Conservation (phyloP, 2,113 vertebrate genomes). For the Andinoacara biseriatus region DNA sequence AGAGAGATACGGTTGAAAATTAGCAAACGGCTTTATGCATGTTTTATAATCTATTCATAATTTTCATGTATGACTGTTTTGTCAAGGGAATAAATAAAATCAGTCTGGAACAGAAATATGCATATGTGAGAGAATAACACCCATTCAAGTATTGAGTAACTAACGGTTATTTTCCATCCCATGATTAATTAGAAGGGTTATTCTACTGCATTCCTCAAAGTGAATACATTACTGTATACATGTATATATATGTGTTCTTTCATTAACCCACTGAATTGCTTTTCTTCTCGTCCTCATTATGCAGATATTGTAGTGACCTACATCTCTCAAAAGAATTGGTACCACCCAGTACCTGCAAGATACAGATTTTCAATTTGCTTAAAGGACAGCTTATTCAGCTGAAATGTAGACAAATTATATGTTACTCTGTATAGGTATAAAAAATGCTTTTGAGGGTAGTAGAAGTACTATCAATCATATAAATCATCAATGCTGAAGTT, state of each 20-base stretch:
- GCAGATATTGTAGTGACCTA: slow-evolving; percentile 7
- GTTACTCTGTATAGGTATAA: not conserved
- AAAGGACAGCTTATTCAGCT: not conserved
- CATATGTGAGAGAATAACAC: slow-evolving; percentile 16
- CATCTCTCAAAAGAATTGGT: not conserved
- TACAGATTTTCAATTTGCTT: not conserved
- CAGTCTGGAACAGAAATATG: slow-evolving; percentile 2
- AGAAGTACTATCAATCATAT: not conserved
- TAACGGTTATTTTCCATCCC: slow-evolving; percentile 31
- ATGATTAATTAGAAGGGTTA: slow-evolving; percentile 56
- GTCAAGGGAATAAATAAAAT: slow-evolving; percentile 37
- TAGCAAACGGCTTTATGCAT: slow-evolving; percentile 71
- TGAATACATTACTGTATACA: slow-evolving; percentile 32
- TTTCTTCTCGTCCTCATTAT: not conserved
- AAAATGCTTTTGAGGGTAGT: not conserved
- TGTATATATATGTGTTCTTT: not conserved
- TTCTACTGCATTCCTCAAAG: slow-evolving; percentile 40
- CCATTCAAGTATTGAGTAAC: slow-evolving; percentile 48
- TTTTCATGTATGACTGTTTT: slow-evolving; percentile 45
- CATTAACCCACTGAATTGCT: not conserved
- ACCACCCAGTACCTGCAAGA: not conserved
- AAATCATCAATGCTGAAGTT: not conserved
- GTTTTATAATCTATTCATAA: slow-evolving; percentile 67
- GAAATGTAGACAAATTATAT: not conserved
- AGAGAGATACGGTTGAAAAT: slow-evolving; percentile 75